Evolutionary conservation across 2,113 vertebrate species (phyloP), one percentile per base, ranked within the genome.

Genomic region (Heterotis niloticus): DNA sequence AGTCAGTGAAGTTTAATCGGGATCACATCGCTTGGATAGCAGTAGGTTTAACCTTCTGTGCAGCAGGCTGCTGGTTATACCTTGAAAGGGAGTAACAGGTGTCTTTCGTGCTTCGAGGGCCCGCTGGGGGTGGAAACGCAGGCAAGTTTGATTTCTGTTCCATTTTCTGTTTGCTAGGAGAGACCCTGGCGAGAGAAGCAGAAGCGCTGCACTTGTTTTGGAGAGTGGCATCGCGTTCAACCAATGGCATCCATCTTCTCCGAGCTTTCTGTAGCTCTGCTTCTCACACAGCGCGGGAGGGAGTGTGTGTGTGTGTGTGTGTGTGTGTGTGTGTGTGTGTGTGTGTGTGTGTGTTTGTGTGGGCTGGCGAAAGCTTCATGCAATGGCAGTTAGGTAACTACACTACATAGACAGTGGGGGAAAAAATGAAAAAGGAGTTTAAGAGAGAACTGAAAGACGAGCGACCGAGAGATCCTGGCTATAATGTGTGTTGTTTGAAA

Each of bases 351-450:
- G 77, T 75, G 29, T 75, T 59, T 79, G 81, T 85, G 86, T 87
- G 86, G 86, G 86, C 80, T 84, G 84, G 76, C 73, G 78, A 86
- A 72, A 79, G 85, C 78, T 86, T 83, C 83, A 83, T 77, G 76
- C 83, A 76, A 81, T 76, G 72, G 81, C 83, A 87, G 86, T 87
- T 87, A 87, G 81, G 81, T 85, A 87, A 87, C 84, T 85, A 78
- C 75, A 84, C 79, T 70, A 79, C 78, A 82, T 60, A 77, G 78
- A 79, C 16, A 66, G 64, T 26, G 59, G 57, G 62, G 34, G 34
- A 73, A 69, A 69, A 78, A 78, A 78, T 62, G 69, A 73, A 73
- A 73, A 65, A 64, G 60, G 69, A 74, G 60, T 79, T 79, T 66
- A 79, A 70, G 68, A 51, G 66, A 62, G 75, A 81, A 69, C 75